Conservation (phyloP, 2,797 vertebrate species). For the Coregonus sp. region DNA sequence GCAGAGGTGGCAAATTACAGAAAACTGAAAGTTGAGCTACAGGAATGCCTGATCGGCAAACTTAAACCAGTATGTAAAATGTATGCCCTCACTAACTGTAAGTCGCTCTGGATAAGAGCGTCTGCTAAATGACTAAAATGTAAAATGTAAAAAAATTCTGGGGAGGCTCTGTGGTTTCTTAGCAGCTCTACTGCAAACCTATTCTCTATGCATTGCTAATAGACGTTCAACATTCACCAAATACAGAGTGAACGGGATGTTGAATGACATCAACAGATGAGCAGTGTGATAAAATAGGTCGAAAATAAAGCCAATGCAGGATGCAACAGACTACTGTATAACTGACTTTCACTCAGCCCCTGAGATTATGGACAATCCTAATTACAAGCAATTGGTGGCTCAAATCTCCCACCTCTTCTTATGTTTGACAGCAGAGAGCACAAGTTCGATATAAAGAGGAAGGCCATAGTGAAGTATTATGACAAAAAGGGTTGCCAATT, state of each 20-base stretch:
- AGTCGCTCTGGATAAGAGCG: no score
- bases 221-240: slow-evolving; percentile 39
- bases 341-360: no score
- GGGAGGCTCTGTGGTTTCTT: slow-evolving; percentile 71
- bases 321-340: no score
- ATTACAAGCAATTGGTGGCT: neutral
- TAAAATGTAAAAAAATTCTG: slow-evolving; percentile 10
- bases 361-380: neutral
- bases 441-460: neutral
- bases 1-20: no score
- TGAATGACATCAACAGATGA: neutral
- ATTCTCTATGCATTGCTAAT: slow-evolving; percentile 50
- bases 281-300: neutral
- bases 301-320: neutral
- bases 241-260: neutral
- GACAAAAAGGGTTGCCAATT: neutral
- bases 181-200: slow-evolving; percentile 70
- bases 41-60: no score
- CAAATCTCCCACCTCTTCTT: neutral
- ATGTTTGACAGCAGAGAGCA: neutral
- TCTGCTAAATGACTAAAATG: no score
- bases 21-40: no score
- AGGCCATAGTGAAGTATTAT: no score
- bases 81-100: no score
- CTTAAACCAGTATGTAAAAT: no score